Conservation (phyloP, 2,797 vertebrate species). For the Pygocentrus nattereri region DNA sequence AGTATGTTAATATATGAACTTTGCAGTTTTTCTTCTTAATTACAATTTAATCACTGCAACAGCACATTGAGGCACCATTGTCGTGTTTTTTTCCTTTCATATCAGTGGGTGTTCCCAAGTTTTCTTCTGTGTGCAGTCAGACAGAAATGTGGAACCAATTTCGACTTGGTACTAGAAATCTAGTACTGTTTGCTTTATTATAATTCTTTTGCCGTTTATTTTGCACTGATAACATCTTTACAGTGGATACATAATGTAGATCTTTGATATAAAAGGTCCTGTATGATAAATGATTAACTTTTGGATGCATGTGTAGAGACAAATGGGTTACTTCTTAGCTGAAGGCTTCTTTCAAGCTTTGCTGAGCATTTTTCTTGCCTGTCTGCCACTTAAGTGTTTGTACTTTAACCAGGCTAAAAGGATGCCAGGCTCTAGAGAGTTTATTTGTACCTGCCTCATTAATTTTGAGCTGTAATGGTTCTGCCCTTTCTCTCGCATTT, state of each 20-base stretch:
- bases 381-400: constrained; percentile 72
- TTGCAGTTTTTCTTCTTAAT: too few species aligned
- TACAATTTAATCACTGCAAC: too few species aligned
- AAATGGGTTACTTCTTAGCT: not conserved
- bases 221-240: too few species aligned
- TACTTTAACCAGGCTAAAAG: constrained; percentile 72
- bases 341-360: constrained; percentile 47
- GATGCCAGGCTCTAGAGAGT: constrained; percentile 67
- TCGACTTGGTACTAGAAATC: not conserved
- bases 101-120: too few species aligned
- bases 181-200: too few species aligned
- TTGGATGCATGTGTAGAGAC: not conserved
- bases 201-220: too few species aligned
- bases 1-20: too few species aligned
- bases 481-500: constrained; percentile 57
- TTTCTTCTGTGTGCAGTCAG: not conserved
- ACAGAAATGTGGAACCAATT: not conserved
- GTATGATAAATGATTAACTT: not conserved
- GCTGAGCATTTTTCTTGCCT: constrained; percentile 60
- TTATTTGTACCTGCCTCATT: constrained; percentile 66
- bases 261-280: not conserved
- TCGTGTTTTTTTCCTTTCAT: too few species aligned
- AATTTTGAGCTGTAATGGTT: constrained; percentile 61
- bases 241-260: too few species aligned
- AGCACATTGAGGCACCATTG: too few species aligned